Evolutionary conservation across 1,140 invertebrate genomes (phyloP).

Genomic region (Brachionus koreanus): DNA sequence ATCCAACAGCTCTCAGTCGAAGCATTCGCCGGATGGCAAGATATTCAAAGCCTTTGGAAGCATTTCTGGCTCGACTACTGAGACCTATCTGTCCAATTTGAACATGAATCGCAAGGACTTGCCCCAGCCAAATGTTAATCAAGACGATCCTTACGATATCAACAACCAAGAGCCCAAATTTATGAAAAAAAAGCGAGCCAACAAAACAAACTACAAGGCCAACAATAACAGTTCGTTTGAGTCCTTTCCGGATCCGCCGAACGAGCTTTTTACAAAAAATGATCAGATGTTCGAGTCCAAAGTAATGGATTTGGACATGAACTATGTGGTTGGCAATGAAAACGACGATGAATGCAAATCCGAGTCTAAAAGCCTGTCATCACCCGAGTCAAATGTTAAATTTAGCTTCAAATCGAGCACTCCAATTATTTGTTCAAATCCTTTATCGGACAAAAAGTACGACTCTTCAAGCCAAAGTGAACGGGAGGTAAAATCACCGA

Average conservation of each 20-base stretch:
- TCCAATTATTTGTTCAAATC: neutral
- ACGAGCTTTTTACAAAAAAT: neutral
- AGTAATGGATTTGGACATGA: conserved; percentile 9
- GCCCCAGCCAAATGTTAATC: neutral
- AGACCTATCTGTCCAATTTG: conserved; percentile 9
- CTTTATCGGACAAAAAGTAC: neutral
- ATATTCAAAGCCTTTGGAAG: neutral
- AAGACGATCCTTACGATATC: neutral
- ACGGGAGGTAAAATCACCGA: neutral
- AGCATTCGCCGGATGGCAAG: neutral
- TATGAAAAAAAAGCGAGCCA: neutral
- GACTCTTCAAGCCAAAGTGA: neutral
- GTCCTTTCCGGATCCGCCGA: neutral
- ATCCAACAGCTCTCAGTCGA: neutral
- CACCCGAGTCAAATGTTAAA: neutral
- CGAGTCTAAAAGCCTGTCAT: neutral
- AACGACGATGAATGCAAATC: neutral
- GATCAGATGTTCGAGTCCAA: conserved; percentile 32
- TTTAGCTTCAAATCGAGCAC: conserved; percentile 7
- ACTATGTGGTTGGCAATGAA: neutral
- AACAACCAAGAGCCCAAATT: conserved; percentile 9
- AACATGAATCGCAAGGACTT: conserved; percentile 8
- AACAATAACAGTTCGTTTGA: neutral
- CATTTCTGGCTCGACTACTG: conserved; percentile 28
- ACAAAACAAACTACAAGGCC: too few species aligned